Conservation (phyloP, 2,888 invertebrate genomes). For the Molanna angustata region DNA sequence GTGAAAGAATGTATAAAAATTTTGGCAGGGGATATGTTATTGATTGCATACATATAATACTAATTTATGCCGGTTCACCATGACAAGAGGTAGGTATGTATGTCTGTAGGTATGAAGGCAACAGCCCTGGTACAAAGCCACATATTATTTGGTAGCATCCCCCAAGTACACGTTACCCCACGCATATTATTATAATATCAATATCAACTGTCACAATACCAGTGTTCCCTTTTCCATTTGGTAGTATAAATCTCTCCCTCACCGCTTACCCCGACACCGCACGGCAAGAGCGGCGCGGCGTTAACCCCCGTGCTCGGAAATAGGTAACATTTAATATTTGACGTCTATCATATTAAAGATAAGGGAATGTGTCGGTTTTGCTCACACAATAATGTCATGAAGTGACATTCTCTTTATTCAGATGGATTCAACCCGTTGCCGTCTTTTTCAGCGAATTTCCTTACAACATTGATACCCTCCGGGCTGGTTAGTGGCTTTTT, state of each 20-base stretch:
- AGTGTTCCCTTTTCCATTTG: slow-evolving; percentile 8
- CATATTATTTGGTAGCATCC: neutral
- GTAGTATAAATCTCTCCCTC: slow-evolving; percentile 9
- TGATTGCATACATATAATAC: no score
- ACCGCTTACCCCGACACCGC: neutral
- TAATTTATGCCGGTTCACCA: no score
- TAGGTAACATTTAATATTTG: slow-evolving; percentile 15
- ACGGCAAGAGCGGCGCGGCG: neutral
- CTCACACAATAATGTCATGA: neutral
- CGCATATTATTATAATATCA: slow-evolving; percentile 17
- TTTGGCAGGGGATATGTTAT: no score
- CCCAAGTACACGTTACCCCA: neutral
- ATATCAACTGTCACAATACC: slow-evolving; percentile 17
- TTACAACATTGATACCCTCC: no score
- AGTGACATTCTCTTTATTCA: neutral
- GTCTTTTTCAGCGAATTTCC: no score
- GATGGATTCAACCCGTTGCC: no score
- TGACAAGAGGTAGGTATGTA: neutral
- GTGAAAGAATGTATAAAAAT: no score
- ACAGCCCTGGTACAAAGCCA: neutral
- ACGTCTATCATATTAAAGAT: slow-evolving; percentile 14
- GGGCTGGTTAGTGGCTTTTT: no score
- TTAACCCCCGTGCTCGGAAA: no score
- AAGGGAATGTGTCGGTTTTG: slow-evolving; percentile 13
- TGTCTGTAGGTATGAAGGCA: neutral